Evolutionary conservation across 2,888 invertebrate species (phyloP), one percentile per base, ranked within the genome.

Genomic region (Orgyia antiqua): DNA sequence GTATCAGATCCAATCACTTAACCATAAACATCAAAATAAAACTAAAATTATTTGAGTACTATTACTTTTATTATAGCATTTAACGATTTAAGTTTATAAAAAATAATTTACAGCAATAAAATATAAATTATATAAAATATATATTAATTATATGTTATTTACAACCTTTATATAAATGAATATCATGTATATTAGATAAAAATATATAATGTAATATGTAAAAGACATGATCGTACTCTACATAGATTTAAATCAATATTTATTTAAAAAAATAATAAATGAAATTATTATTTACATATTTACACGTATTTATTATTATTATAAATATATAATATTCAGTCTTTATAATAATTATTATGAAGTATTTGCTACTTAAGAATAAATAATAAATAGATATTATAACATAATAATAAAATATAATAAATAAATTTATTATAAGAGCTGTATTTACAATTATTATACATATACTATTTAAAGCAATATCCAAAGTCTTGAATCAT

Each of bases 401-500:
- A 39, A 33, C 31, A 53, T 42, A 50, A 42, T 46, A 41, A 45
- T 24, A 32, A n/a, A 15, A 29, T 18, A 33, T 27, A 37, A 36
- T 23, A 37, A 36, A 28, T 29, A 30, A 33, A 46, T 37, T 32
- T 37, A 36, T 40, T 15, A 42, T 43, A 28, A 26, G 37, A 31
- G 42, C 35, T 47, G 20, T 45, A 41, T 51, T 51, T 30, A 45
- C 31, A 30, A 41, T 49, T 52, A 33, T 39, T 48, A 42, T 26
- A 46, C 39, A 50, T 12, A 26, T 30, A 29, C 37, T 41, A 35
- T 33, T 79, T 80, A 83, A 83, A 84, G 83, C 83, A 69, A 67
- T 59, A 52, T 65, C 83, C 82, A 83, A 83, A 83, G 82, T 52
- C 82, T 72, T 56, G 36, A 51, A 39, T n/a, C n/a, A n/a, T n/a